Conservation (phyloP, 64 coral and sea anemone species). For the Trachythela sp. region DNA sequence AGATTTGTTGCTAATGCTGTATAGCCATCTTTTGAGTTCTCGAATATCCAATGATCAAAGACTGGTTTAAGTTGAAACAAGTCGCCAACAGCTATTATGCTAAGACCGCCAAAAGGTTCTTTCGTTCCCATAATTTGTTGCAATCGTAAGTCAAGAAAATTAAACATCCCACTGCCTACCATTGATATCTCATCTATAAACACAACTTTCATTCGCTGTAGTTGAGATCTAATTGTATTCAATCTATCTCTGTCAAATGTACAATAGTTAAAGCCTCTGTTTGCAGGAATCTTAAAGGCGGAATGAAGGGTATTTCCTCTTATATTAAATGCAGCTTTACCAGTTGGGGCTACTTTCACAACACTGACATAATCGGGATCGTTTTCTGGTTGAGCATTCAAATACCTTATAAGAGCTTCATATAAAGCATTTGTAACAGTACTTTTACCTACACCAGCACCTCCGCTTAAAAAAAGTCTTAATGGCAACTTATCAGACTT, state of each 20-base stretch:
- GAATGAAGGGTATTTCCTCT: slow-evolving; percentile 49
- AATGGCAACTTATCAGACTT: neutral
- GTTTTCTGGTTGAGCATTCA: neutral
- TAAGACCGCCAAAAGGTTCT: too few species aligned
- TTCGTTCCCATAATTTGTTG: slow-evolving; percentile 22
- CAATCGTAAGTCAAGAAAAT: slow-evolving; percentile 49
- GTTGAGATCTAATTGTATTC: slow-evolving; percentile 32
- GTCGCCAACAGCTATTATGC: too few species aligned
- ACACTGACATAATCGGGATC: neutral
- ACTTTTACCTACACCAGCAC: neutral
- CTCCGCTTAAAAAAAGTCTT: neutral
- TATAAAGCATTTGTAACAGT: neutral
- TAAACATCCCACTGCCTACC: slow-evolving; percentile 65
- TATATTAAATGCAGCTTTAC: slow-evolving; percentile 15
- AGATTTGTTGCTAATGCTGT: neutral
- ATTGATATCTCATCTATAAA: neutral
- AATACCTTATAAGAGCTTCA: neutral
- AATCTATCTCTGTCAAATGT: slow-evolving; percentile 40
- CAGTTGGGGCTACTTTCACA: neutral
- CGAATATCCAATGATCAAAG: slow-evolving; percentile 21
- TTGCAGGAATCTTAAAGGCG: slow-evolving; percentile 56
- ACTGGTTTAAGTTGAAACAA: slow-evolving; percentile 36
- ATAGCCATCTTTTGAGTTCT: too few species aligned
- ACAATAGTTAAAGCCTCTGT: slow-evolving; percentile 55
- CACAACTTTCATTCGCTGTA: slow-evolving; percentile 9